Percentiles rank a stretch among this genome's conserved stretches.
Evolutionary conservation across 2,888 invertebrate species (phyloP).

Genomic region (Penaeus monodon): DNA sequence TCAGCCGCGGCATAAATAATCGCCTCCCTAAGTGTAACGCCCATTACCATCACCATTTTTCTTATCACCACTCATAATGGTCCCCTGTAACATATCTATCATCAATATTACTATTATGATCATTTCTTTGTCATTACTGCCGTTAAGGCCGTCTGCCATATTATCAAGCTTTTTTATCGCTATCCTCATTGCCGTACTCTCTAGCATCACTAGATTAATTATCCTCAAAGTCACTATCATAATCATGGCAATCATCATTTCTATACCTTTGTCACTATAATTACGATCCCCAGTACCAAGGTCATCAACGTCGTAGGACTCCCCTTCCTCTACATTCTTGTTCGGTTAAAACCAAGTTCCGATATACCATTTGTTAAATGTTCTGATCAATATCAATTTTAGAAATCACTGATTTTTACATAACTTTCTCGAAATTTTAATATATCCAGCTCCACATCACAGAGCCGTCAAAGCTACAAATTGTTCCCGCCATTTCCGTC

Average conservation of each 20-base stretch:
- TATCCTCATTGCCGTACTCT: neutral
- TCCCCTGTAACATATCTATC: too few relatives aligned
- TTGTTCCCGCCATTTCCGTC: slow-evolving; percentile 43
- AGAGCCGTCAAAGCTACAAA: slow-evolving; percentile 35
- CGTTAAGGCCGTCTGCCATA: too few relatives aligned
- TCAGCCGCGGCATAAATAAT: too few relatives aligned
- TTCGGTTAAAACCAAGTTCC: neutral
- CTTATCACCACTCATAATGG: too few relatives aligned
- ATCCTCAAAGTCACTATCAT: neutral
- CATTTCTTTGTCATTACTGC: too few relatives aligned
- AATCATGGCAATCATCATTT: neutral
- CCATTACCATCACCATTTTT: too few relatives aligned
- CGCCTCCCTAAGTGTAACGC: too few relatives aligned
- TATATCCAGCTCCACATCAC: slow-evolving; percentile 28
- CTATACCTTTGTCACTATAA: neutral
- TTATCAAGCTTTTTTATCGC: too few relatives aligned
- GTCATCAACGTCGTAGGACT: neutral
- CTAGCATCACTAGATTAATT: neutral
- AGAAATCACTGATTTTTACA: slow-evolving; percentile 29
- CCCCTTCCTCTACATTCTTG: neutral
- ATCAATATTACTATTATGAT: too few relatives aligned
- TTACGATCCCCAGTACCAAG: neutral
- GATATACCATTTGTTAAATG: slow-evolving; percentile 1
- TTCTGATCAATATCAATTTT: slow-evolving; percentile 19
- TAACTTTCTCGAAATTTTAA: slow-evolving; percentile 22